A percentile compares a stretch with the other conserved stretches of the same genome.
phyloP scores from a whole-genome alignment of 2,888 invertebrate species.

The Leptopilina syphax region DNA sequence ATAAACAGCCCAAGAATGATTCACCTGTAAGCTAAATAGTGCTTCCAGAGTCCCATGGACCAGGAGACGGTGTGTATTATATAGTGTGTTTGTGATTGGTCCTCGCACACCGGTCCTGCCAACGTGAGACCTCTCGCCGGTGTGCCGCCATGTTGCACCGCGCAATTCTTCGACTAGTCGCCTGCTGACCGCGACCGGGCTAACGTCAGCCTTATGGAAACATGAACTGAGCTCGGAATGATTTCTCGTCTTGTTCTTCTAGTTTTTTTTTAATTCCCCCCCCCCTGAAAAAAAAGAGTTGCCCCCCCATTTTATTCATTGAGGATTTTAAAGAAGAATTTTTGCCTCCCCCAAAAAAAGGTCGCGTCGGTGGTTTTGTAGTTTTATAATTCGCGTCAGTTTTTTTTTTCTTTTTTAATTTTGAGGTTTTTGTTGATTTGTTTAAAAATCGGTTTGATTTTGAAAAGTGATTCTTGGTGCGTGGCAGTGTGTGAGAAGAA shows the following conservation, averaged over 20 bases:
- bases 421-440: constrained; percentile 1
- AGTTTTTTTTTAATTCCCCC: constrained; percentile 50
- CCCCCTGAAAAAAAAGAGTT: constrained; percentile 27
- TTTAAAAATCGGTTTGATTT: background rate
- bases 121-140: constrained; percentile 47
- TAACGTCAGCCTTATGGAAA: constrained; percentile 64
- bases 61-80: background rate
- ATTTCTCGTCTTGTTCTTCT: constrained; percentile 59
- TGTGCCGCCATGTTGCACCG: constrained; percentile 56
- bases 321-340: constrained; percentile 7
- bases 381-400: constrained; percentile 15
- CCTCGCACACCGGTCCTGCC: constrained; percentile 37
- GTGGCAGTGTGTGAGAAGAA: constrained; percentile 59
- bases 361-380: constrained; percentile 19
- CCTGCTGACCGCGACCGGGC: constrained; percentile 75
- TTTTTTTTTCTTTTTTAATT: constrained; percentile 23
- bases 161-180: constrained; percentile 68
- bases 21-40: constrained; percentile 10
- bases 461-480: constrained; percentile 48
- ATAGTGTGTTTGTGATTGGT: constrained; percentile 44
- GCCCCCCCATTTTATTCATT: background rate
- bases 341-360: background rate
- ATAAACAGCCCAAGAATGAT: constrained; percentile 7
- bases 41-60: background rate
- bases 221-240: constrained; percentile 66